phyloP scores from a whole-genome alignment of 2,888 invertebrate genomes.

The Nomada flava region DNA sequence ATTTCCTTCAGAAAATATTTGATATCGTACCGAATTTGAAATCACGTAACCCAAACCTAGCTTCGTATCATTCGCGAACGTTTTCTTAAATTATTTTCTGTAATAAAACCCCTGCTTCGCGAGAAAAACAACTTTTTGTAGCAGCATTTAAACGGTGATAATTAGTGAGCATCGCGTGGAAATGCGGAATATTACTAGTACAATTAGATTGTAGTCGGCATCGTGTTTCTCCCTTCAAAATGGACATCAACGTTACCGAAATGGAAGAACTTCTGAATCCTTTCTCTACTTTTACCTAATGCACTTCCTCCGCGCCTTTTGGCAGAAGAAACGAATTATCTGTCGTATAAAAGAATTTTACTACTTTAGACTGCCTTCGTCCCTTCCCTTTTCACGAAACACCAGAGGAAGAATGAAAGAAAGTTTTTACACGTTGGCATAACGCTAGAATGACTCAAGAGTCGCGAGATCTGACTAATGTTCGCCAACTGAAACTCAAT shows the following conservation, averaged over 20 bases:
- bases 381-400: neutral
- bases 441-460: neutral
- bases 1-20: neutral
- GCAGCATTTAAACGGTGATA: neutral
- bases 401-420: neutral
- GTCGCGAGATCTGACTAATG: neutral
- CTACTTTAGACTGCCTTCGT: neutral
- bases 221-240: neutral
- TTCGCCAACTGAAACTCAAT: constrained; percentile 4
- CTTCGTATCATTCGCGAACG: constrained; percentile 30
- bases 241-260: neutral
- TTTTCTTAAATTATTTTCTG: constrained; percentile 24
- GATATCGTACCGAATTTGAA: neutral
- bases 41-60: too few species aligned
- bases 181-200: neutral
- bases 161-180: neutral
- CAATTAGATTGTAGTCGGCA: neutral
- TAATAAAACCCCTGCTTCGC: neutral
- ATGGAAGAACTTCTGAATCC: constrained; percentile 11
- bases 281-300: constrained; percentile 20
- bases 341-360: constrained; percentile 28
- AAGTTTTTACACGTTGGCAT: neutral
- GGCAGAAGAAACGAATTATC: constrained; percentile 21
- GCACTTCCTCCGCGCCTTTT: constrained; percentile 13
- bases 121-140: neutral